Base-by-base conservation (phyloP, 2,113 vertebrate species). In the Lampris megalopsis region DNA sequence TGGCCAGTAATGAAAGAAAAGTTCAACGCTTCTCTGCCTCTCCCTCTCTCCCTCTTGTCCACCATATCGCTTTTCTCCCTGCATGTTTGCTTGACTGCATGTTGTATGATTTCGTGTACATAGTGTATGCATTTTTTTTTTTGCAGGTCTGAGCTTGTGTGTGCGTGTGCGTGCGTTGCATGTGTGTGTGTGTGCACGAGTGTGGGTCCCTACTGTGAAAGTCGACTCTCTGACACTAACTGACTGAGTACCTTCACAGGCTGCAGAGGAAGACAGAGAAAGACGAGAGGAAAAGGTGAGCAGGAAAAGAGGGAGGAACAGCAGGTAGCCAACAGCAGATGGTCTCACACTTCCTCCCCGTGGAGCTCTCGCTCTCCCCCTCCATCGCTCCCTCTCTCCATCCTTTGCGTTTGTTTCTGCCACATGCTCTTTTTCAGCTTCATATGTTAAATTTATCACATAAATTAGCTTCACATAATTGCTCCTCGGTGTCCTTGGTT, bases 281-380 rank as follows among this genome's bases (percentile, higher is more conserved):
- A 60, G 73, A 76, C 67, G 70, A 68, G 73, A 73, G 37, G 59
- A 84, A 43, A 82, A 82, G 86, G 86, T 80, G 87, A 83, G 84
- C 13, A 42, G 64, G 72, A 81, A 75, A 54, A 74, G 71, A 74
- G 74, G 61, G 57, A 53, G 54, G 63, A 84, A 88, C 90, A 92
- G 92, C 88, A 90, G 87, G 91, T 83, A 87, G 79, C 68, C 80
- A 84, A 13, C 83, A 89, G 88, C 92, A 93, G 92, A 93, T 92
- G 92, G 91, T 86, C 81, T 86, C 80, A 65, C 67, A 61, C 83
- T 88, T 85, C 83, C 88, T 93, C 88, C 88, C 89, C 79, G 85
- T 84, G 90, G 88, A 89, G 92, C 82, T 65, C 81, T 91, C 86
- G 80, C 73, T 90, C 88, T 91, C 86, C 60, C 76, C 59, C 75